Conservation (phyloP, 1,140 invertebrate species). For the Drosophila erecta region DNA sequence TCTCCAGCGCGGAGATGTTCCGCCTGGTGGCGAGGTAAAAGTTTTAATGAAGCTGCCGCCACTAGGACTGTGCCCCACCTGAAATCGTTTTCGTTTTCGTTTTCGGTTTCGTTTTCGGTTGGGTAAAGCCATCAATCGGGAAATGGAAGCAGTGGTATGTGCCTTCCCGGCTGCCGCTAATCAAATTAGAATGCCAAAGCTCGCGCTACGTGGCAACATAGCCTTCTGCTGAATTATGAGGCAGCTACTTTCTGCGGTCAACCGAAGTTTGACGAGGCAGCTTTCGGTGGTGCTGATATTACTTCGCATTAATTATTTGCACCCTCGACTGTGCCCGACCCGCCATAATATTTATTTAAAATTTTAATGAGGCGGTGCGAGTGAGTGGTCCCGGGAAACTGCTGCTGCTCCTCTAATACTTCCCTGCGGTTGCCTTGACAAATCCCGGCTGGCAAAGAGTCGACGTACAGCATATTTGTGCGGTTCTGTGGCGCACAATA, state of each 20-base stretch:
- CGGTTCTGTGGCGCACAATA: slow-evolving; percentile 22
- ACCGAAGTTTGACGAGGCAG: slow-evolving; percentile 45
- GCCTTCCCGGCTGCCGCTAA: slow-evolving; percentile 32
- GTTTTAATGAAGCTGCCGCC: slow-evolving; percentile 44
- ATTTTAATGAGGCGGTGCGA: slow-evolving; percentile 49
- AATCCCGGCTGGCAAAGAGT: slow-evolving; percentile 13
- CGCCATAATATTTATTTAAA: slow-evolving; percentile 51
- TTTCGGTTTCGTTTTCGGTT: slow-evolving; percentile 17
- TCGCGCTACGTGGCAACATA: neutral
- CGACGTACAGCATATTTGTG: slow-evolving; percentile 31
- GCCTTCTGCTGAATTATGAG: slow-evolving; percentile 32
- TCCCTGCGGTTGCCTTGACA: slow-evolving; percentile 47
- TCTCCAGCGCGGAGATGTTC: slow-evolving; percentile 1
- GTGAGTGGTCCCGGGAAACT: slow-evolving; percentile 28
- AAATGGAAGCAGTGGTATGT: slow-evolving; percentile 37
- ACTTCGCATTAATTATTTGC: slow-evolving; percentile 54
- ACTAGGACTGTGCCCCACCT: slow-evolving; percentile 6
- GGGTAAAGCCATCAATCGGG: slow-evolving; percentile 42
- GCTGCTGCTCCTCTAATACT: neutral
- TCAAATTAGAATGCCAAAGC: slow-evolving; percentile 49
- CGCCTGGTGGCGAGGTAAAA: slow-evolving; percentile 22
- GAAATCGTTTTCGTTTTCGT: slow-evolving; percentile 28
- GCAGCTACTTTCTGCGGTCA: slow-evolving; percentile 47
- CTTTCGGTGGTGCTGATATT: slow-evolving; percentile 43
- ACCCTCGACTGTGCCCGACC: slow-evolving; percentile 24